Conservation (phyloP, 2,888 invertebrate genomes). For the Drosophila nigricruria region DNA sequence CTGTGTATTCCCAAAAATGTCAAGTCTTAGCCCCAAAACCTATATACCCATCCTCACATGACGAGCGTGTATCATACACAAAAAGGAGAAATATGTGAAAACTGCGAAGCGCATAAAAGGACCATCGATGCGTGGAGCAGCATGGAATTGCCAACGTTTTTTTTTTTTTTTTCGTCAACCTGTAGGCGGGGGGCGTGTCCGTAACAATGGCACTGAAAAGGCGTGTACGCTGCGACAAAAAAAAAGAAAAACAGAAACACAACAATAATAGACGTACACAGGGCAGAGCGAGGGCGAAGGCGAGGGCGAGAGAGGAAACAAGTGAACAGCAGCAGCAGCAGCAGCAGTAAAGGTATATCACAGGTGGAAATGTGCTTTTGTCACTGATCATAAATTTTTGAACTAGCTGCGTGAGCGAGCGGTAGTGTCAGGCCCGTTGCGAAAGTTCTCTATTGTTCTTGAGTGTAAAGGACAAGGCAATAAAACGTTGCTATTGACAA, state of each 20-base stretch:
- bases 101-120: constrained; percentile 75
- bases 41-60: neutral
- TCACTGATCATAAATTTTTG: constrained; percentile 79
- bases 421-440: constrained; percentile 26
- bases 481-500: constrained; percentile 74
- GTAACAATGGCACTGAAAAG: constrained; percentile 65
- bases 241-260: constrained; percentile 14
- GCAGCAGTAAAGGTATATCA: constrained; percentile 64
- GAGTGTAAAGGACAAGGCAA: constrained; percentile 58
- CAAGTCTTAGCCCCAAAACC: neutral
- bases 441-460: constrained; percentile 41
- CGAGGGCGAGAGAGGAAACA: neutral
- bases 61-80: neutral
- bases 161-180: constrained; percentile 19
- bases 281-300: neutral
- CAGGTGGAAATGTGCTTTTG: constrained; percentile 80
- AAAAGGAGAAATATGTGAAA: constrained; percentile 49
- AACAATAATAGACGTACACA: constrained; percentile 4
- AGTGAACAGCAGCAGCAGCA: constrained; percentile 17
- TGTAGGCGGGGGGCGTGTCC: constrained; percentile 35
- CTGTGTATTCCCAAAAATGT: neutral
- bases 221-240: constrained; percentile 56
- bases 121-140: constrained; percentile 74
- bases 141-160: constrained; percentile 53
- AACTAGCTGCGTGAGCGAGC: constrained; percentile 46